These are phyloP conservation scores for Micrasema minimum DNA, from an alignment of 1,140 invertebrate species.

Conservation along the genomic window DNA sequence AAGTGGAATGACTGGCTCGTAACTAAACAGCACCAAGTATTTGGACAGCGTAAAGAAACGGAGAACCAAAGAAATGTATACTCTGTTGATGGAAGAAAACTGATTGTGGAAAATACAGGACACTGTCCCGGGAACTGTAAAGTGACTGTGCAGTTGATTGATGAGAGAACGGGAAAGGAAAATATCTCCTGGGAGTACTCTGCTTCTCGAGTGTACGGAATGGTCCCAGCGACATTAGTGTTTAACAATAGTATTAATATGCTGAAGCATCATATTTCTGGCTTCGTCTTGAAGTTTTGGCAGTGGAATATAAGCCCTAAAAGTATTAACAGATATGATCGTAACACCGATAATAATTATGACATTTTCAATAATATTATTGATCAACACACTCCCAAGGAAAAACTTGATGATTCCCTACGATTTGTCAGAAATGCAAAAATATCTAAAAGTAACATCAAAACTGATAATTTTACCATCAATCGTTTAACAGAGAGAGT, in stretches of 20 bases:
- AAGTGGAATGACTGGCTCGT: conserved; percentile 56
- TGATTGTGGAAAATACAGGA: conserved; percentile 73
- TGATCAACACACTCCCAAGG: conserved; percentile 58
- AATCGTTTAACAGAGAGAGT: conserved; percentile 75
- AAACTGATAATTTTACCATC: conserved; percentile 60
- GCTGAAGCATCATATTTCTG: conserved; percentile 70
- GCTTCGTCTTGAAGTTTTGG: conserved; percentile 85
- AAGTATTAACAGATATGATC: conserved; percentile 63
- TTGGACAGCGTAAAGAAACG: conserved; percentile 66
- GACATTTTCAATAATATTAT: conserved; percentile 60
- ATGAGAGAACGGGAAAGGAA: conserved; percentile 67
- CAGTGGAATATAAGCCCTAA: conserved; percentile 71
- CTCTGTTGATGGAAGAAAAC: conserved; percentile 67
- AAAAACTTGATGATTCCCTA: conserved; percentile 59
- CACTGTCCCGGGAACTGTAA: conserved; percentile 73
- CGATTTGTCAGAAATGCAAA: conserved; percentile 51
- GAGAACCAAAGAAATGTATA: conserved; percentile 68
- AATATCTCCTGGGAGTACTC: conserved; percentile 69
- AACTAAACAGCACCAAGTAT: conserved; percentile 59
- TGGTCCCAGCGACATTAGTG: conserved; percentile 73
- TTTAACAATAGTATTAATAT: conserved; percentile 61
- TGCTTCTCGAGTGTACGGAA: conserved; percentile 72
- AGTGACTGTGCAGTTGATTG: conserved; percentile 70
- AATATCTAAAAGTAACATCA: conserved; percentile 32
- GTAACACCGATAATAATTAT: conserved; percentile 61